A percentile compares a stretch with the other conserved stretches of the same genome.
Conservation (phyloP, 2,113 vertebrate genomes). For the Ranitomeya imitator region DNA sequence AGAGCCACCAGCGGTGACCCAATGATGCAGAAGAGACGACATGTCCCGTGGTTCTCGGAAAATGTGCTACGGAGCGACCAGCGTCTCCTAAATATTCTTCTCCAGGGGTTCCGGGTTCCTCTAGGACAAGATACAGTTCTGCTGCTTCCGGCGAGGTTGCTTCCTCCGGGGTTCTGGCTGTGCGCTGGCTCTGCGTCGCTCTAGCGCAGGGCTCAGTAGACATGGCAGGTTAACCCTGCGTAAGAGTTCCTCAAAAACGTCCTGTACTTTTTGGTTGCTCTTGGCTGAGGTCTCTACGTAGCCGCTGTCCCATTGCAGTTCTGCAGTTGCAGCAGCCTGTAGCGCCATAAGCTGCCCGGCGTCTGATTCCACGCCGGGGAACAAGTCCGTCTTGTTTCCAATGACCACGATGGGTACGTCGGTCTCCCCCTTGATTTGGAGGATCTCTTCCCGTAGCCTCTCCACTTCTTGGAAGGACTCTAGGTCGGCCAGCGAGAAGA, state of each 20-base stretch:
- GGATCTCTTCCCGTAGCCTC: slow-evolving; percentile 70
- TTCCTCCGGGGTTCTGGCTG: slow-evolving; percentile 45
- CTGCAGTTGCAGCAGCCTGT: slow-evolving; percentile 64
- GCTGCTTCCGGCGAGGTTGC: slow-evolving; percentile 61
- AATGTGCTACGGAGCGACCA: background rate
- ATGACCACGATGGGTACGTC: slow-evolving; percentile 68
- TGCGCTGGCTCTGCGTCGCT: slow-evolving; percentile 61
- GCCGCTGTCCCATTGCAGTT: slow-evolving; percentile 67
- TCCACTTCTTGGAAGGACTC: slow-evolving; percentile 69
- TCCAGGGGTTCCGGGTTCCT: background rate
- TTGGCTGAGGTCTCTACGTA: slow-evolving; percentile 73
- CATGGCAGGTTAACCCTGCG: slow-evolving; percentile 65
- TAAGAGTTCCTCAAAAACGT: slow-evolving; percentile 68
- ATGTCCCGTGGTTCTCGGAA: background rate
- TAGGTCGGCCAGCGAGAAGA: slow-evolving; percentile 69
- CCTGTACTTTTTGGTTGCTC: slow-evolving; percentile 64
- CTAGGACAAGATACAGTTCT: slow-evolving; percentile 70
- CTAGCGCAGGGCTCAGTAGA: slow-evolving; percentile 62
- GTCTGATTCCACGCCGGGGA: slow-evolving; percentile 32
- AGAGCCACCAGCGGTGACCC: background rate
- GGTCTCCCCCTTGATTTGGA: slow-evolving; percentile 62
- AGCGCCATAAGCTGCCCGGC: slow-evolving; percentile 59
- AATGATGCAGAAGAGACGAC: background rate
- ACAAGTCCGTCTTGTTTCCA: slow-evolving; percentile 66
- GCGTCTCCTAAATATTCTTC: background rate